A percentile compares a stretch with the other conserved stretches of the same genome.
Conservation (phyloP, 2,113 vertebrate genomes). For the Lophotis ruficrista region DNA sequence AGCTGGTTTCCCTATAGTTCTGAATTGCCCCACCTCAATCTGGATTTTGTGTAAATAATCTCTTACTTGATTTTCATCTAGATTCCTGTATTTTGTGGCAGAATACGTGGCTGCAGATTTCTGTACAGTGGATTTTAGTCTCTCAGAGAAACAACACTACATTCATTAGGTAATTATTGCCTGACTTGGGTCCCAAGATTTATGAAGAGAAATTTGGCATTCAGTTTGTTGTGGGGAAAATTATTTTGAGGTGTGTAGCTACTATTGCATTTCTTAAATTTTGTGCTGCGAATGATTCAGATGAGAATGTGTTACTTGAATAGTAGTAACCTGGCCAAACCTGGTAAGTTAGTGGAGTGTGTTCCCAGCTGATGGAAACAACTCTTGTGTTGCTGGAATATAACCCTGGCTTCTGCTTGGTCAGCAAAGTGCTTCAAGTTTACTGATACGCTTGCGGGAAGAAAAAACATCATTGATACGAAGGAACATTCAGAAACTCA, state of each 20-base stretch:
- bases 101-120: not conserved
- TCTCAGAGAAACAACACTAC: not conserved
- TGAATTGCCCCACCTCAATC: not conserved
- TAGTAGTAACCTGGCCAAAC: not conserved
- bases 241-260: not conserved
- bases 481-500: not conserved
- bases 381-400: not conserved
- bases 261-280: not conserved
- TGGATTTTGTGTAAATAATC: not conserved
- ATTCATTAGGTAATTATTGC: not conserved
- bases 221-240: not conserved
- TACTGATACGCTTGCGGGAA: fast-evolving
- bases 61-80: not conserved
- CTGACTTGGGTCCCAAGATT: not conserved
- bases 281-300: not conserved
- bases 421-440: not conserved
- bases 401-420: not conserved
- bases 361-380: not conserved
- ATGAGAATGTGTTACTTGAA: no score
- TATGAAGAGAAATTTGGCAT: not conserved
- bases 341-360: not conserved
- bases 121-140: not conserved
- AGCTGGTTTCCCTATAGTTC: not conserved
- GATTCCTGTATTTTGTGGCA: not conserved
- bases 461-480: not conserved